Evolutionary conservation across 2,888 invertebrate genomes (phyloP).

Genomic region (Cheilosia variabilis): DNA sequence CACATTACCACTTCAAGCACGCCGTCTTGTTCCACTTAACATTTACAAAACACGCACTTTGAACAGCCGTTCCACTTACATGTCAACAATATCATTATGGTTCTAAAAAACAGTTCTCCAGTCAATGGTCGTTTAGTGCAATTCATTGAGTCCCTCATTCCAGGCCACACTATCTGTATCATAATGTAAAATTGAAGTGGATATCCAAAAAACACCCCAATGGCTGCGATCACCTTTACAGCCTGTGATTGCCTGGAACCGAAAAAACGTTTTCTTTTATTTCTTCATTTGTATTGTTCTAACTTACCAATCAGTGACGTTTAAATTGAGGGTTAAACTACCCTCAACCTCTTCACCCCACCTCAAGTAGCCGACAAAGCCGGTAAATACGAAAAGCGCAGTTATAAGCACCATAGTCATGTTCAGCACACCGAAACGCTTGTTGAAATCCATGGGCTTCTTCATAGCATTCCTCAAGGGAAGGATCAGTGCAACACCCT

Average conservation of each 20-base stretch:
- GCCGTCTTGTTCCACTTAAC: background rate
- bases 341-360: slow-evolving; percentile 93
- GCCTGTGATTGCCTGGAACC: slow-evolving; percentile 89
- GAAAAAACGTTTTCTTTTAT: background rate
- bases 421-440: slow-evolving; percentile 93
- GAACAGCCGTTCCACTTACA: slow-evolving; percentile 87
- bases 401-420: slow-evolving; percentile 93
- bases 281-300: background rate
- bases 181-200: slow-evolving; percentile 99
- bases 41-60: background rate
- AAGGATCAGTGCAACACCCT: slow-evolving; percentile 96
- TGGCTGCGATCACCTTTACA: slow-evolving; percentile 91
- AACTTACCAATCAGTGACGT: slow-evolving; percentile 82
- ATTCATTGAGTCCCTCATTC: slow-evolving; percentile 85
- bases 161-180: slow-evolving; percentile 94
- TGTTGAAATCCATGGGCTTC: slow-evolving; percentile 90
- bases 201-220: slow-evolving; percentile 95
- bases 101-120: slow-evolving; percentile 89
- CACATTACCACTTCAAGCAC: background rate
- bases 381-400: slow-evolving; percentile 90
- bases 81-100: slow-evolving; percentile 90
- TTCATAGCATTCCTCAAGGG: slow-evolving; percentile 97
- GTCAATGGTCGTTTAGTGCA: slow-evolving; percentile 86
- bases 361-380: slow-evolving; percentile 94
- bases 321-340: slow-evolving; percentile 95